phyloP scores from a whole-genome alignment of 2,888 invertebrate species.

The Drosophila atroscutellata region DNA sequence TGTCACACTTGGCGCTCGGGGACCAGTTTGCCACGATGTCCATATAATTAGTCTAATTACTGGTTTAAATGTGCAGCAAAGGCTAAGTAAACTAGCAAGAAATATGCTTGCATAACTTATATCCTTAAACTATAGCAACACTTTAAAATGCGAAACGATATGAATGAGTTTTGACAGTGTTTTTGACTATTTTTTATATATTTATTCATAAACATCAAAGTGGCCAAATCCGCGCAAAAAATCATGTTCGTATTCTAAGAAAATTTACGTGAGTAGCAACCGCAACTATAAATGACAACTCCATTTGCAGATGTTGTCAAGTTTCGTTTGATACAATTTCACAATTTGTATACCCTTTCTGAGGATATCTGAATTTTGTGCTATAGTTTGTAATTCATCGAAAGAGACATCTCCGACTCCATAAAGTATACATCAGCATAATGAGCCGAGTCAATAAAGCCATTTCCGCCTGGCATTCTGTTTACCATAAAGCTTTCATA shows the following conservation, averaged over 20 bases:
- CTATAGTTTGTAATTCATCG: neutral
- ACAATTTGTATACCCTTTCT: constrained; percentile 28
- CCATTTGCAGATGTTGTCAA: constrained; percentile 47
- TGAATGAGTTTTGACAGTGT: too few relatives aligned
- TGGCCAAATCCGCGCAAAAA: constrained; percentile 25
- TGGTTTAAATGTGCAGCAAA: constrained; percentile 6
- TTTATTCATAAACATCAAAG: constrained; percentile 17
- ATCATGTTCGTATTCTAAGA: neutral
- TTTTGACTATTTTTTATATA: neutral
- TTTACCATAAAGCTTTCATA: neutral
- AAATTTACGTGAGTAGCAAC: constrained; percentile 25
- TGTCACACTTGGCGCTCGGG: constrained; percentile 29
- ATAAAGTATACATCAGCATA: neutral
- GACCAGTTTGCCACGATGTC: constrained; percentile 4
- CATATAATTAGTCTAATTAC: constrained; percentile 55
- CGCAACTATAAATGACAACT: constrained; percentile 7
- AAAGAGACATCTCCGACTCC: neutral
- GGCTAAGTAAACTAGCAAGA: neutral
- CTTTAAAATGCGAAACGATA: neutral
- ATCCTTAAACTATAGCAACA: neutral
- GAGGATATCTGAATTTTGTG: neutral
- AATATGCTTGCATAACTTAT: neutral
- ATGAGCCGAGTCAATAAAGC: neutral
- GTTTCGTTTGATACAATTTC: constrained; percentile 47
- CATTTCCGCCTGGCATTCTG: neutral